These are phyloP conservation scores for Myotis findleyi DNA, from an alignment of 2,797 vertebrate genomes.

Conservation along the genomic window DNA sequence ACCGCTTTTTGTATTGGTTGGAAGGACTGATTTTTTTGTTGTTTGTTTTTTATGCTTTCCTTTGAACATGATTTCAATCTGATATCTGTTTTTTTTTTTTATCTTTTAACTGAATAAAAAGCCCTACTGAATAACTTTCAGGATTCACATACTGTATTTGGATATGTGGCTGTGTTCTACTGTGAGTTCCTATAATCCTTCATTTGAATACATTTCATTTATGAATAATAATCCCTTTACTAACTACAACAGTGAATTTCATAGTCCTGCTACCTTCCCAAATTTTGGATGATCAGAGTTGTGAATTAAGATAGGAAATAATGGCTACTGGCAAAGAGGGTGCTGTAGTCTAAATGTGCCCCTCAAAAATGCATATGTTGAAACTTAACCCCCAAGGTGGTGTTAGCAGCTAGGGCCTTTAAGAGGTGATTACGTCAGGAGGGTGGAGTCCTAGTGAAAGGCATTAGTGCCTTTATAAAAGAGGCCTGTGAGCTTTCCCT, in stretches of 20 bases:
- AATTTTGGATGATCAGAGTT: constrained; percentile 27
- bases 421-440: not conserved
- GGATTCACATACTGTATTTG: not conserved
- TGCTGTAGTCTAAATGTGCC: not conserved
- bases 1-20: not conserved
- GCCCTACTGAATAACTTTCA: not conserved
- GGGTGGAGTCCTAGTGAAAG: not conserved
- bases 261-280: not conserved
- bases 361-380: not conserved
- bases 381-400: not conserved
- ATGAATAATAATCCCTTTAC: not conserved
- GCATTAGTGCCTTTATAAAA: not conserved
- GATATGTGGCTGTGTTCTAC: not conserved
- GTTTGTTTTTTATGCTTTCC: not conserved
- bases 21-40: constrained; percentile 7
- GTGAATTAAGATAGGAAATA: constrained; percentile 31
- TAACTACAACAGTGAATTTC: not conserved
- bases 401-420: not conserved
- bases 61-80: constrained; percentile 33
- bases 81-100: constrained; percentile 58
- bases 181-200: not conserved
- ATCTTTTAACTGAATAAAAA: constrained; percentile 52
- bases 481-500: not conserved
- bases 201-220: not conserved
- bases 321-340: not conserved